Evolutionary conservation across 2,113 vertebrate species (phyloP), one percentile per base, ranked within the genome.

Genomic region (Dasypus novemcinctus): DNA sequence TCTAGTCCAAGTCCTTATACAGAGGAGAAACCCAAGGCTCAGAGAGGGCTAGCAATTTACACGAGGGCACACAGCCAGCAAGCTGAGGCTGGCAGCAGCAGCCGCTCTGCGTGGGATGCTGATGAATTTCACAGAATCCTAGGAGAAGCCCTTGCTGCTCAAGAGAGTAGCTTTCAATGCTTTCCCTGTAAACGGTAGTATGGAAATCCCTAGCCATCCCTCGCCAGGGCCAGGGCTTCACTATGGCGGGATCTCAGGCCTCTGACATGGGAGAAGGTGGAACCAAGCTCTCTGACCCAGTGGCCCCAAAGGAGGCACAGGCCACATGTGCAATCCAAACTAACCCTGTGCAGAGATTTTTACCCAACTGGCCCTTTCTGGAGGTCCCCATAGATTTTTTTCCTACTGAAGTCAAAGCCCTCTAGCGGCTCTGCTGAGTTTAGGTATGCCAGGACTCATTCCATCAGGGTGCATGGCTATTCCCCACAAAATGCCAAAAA

Each of bases 351-450:
- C 27, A 87, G 90, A 72, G 80, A 78, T 23, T 69, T 83, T 74
- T 36, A 95, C 69, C 36, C 11, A 8, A n/a, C 1, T 1, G 1
- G 52, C 72, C 93, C 74, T 87, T 46, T 38, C 80, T 41, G 27
- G 49, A 95, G 68, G 80, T n/a, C 81, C 21, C 36, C 72, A 93
- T 90, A 81, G 41, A 27, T 21, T 75, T 29, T 59, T 84, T 92
- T 89, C 29, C 1, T 29, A 41, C 27, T 13, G 38, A 72, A 72
- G 72, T 78, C 81, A 54, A 92, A 87, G 54, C 41, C 63, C 49
- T 87, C 74, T 23, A 52, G 85, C 41, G 71, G 36, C 43, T 91
- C 41, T 66, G 66, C 81, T 14, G 81, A 75, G 68, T 68, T 76
- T 43, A 46, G 71, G 49, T 52, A 25, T 88, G 87, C 86, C n/a